A percentile compares a stretch with the other conserved stretches of the same genome.
Conservation (phyloP, 1,140 invertebrate genomes). For the Drosophila athabasca region DNA sequence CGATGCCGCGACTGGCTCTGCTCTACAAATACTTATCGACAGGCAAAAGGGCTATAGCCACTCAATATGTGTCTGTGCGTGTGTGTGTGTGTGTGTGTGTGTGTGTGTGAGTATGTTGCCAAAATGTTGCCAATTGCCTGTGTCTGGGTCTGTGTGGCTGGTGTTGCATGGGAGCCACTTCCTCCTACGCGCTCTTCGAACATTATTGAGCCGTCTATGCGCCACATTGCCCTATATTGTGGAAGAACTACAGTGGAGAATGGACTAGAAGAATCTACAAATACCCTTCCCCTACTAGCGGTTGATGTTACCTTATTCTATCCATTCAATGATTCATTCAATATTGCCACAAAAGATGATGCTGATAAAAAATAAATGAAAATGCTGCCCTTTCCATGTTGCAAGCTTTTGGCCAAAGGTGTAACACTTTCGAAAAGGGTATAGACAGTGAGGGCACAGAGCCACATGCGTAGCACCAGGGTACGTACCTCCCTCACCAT, state of each 20-base stretch:
- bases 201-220: conserved; percentile 79
- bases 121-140: conserved; percentile 73
- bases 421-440: no score
- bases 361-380: no score
- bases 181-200: conserved; percentile 24
- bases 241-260: background rate
- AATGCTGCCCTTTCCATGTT: no score
- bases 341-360: no score
- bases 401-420: no score
- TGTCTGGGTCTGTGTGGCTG: conserved; percentile 30
- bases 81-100: no score
- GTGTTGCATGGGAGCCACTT: conserved; percentile 56
- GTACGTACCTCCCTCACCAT: no score
- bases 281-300: background rate
- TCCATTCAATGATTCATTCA: no score
- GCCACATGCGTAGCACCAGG: no score
- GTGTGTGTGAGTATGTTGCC: conserved; percentile 50
- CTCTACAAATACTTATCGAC: conserved; percentile 60
- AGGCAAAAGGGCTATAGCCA: conserved; percentile 29
- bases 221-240: conserved; percentile 74
- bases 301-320: no score
- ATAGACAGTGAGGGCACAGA: no score
- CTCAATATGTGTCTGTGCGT: conserved; percentile 28
- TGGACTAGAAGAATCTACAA: background rate
- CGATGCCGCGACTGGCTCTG: conserved; percentile 40